phyloP scores from a whole-genome alignment of 2,888 invertebrate genomes.

The Hyles lineata region DNA sequence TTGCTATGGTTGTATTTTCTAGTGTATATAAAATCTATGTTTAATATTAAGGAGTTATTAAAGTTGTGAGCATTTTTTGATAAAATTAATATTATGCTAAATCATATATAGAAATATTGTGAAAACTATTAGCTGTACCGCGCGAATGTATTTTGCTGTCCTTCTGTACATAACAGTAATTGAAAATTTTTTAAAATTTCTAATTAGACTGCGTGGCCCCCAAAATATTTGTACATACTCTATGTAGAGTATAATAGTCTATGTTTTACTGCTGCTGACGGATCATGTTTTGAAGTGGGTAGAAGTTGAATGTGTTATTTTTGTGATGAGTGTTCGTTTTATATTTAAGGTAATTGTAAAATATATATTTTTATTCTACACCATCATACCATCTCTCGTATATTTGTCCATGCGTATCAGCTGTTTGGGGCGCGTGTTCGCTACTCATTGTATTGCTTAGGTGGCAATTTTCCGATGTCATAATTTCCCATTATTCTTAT shows the following conservation, averaged over 20 bases:
- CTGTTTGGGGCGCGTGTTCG: constrained; percentile 35
- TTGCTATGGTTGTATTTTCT: too few species aligned
- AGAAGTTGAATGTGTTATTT: constrained; percentile 78
- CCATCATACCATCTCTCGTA: constrained; percentile 30
- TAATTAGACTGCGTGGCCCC: neutral
- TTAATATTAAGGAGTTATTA: too few species aligned
- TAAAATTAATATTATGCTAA: too few species aligned
- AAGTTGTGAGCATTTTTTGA: too few species aligned
- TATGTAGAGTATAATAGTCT: constrained; percentile 14
- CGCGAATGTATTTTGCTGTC: too few species aligned
- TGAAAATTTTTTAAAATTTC: neutral
- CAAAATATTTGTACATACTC: neutral
- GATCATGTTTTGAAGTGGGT: constrained; percentile 82
- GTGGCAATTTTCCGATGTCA: constrained; percentile 79
- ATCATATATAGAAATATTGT: too few species aligned
- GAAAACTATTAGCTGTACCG: too few species aligned
- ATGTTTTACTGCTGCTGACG: constrained; percentile 60
- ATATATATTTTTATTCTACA: constrained; percentile 35
- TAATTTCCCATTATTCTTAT: constrained; percentile 54
- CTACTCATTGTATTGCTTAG: constrained; percentile 68
- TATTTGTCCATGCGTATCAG: constrained; percentile 28
- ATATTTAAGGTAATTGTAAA: constrained; percentile 75
- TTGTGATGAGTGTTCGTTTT: constrained; percentile 82
- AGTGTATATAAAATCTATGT: too few species aligned
- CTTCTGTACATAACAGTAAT: too few species aligned